Base-by-base conservation (phyloP, 1,140 invertebrate genomes). In the Leptinotarsa lineolata region DNA sequence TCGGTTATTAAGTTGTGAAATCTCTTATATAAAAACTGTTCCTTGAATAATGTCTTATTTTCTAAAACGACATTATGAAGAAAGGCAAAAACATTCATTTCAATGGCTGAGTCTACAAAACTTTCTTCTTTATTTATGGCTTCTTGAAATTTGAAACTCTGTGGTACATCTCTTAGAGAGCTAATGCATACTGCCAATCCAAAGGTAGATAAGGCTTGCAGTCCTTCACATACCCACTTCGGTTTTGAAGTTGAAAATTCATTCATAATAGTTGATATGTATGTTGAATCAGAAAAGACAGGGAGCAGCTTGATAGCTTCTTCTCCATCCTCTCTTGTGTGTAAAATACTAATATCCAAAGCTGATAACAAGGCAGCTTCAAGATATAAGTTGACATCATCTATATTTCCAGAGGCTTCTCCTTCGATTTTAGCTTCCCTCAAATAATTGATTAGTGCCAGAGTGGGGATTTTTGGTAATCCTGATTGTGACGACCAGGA, bases 1-100 rank as follows among this genome's bases (percentile, higher is more conserved):
- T 98, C 96, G 1, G 94, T 95, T 61, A 98, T 88, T 2, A 98
- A 83, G 13, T 89, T 88, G 83, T 99, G 97, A 46, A 98, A 87
- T 67, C 94, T 89, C 59, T 92, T 89, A 76, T 95, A 86, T 79
- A 96, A 95, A 83, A 95, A 97, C 83, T 93, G 93, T 85, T 94
- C 94, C 73, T 89, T 87, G 76, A 90, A 90, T 63, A 96, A 89
- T 18, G 86, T 83, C 20, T 91, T 87, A 72, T 89, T 92, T n/a
- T 91, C 88, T 2, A 96, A 86, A 63, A 97, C 85, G 21, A 91
- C 86, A 59, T 91, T 89, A 15, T 91, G 88, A 13, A 95, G 81
- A 80, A 94, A 95, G 48, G 91, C 89, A 79, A 97, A 97, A 1
- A 94, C 91, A 84, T 93, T 91, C 22, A 89, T 89, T n/a, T 92